Base-by-base conservation (phyloP, 2,888 invertebrate species). In the Spilosoma lubricipeda region DNA sequence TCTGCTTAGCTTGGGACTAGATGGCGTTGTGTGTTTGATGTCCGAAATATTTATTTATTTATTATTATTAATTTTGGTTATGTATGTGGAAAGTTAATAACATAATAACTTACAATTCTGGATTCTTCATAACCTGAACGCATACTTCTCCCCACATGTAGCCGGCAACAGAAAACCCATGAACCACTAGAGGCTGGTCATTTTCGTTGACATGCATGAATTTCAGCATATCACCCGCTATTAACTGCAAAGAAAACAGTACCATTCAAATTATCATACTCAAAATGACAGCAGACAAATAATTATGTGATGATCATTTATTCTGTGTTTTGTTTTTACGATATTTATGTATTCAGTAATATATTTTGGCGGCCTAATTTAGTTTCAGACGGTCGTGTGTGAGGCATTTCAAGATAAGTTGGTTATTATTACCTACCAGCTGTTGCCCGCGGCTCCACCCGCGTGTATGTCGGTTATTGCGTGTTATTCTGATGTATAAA, bases 91-190 rank as follows among this genome's bases (percentile, higher is more conserved):
- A n/a, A n/a, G n/a, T n/a, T n/a, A n/a, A n/a, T n/a, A n/a, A 45
- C 27, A 9, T 42, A 15, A 36, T n/a, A 52, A 76, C 94, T 92
- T 72, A 96, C 96, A 88, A 81, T 7, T 93, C 86, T 76, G 91
- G 92, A 79, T 96, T 92, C 79, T 92, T 90, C 87, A 94, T 93
- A 73, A 90, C 93, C 42, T 94, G 93, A 83, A 98, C 96, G 74
- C 97, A 97, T 9, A 96, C 79, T 93, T 99, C 99, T 33, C 98
- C 98, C 97, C 98, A 98, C 86, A 98, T 94, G 92, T 99, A 99
- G 0, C 97, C 99, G 4, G 97, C 99, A 0, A 99, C 98, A 0
- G 99, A 99, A 93, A 99, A 99, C 2, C 98, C 99, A 92, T 99
- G 99, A 56, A 99, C 91, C 63, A 98, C 93, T 77, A 98, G 92